These are phyloP conservation scores for Phytoseiulus persimilis DNA, from an alignment of 2,888 invertebrate genomes.

Conservation along the genomic window DNA sequence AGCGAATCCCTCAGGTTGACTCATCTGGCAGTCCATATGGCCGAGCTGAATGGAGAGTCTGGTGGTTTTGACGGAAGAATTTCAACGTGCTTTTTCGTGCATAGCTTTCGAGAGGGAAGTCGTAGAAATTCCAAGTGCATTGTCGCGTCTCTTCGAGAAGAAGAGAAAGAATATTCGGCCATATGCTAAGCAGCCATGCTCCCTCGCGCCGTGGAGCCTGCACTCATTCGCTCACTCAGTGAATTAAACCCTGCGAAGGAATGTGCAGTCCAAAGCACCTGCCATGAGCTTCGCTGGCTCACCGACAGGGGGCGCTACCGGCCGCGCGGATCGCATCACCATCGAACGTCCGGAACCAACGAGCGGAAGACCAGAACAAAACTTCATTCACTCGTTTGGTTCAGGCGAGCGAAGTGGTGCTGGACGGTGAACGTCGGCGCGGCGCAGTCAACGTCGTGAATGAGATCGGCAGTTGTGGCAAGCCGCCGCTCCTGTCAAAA, in stretches of 20 bases:
- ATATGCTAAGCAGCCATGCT: not conserved
- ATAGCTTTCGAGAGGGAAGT: not conserved
- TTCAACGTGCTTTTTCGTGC: not conserved
- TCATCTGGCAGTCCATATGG: not conserved
- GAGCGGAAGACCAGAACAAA: not conserved
- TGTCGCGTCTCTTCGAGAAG: not conserved
- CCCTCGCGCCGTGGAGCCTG: not conserved
- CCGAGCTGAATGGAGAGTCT: not conserved
- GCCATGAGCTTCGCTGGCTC: not conserved
- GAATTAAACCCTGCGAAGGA: not conserved
- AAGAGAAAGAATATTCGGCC: not conserved
- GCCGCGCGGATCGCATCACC: not conserved
- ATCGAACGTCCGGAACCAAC: not conserved
- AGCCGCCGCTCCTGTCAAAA: not conserved
- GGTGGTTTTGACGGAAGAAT: not conserved
- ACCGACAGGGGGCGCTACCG: not conserved
- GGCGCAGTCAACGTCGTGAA: not conserved
- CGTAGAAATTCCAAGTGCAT: not conserved
- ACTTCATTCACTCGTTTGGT: not conserved
- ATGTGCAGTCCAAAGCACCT: not conserved
- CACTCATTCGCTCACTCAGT: not conserved
- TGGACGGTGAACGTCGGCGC: not conserved
- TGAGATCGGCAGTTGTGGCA: not conserved
- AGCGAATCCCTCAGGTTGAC: too few relatives aligned
- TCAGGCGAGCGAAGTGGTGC: not conserved